A percentile compares a stretch with the other conserved stretches of the same genome.
These are phyloP conservation scores for Mormyrus iriodes DNA, from an alignment of 2,113 vertebrate species.

Conservation along the genomic window DNA sequence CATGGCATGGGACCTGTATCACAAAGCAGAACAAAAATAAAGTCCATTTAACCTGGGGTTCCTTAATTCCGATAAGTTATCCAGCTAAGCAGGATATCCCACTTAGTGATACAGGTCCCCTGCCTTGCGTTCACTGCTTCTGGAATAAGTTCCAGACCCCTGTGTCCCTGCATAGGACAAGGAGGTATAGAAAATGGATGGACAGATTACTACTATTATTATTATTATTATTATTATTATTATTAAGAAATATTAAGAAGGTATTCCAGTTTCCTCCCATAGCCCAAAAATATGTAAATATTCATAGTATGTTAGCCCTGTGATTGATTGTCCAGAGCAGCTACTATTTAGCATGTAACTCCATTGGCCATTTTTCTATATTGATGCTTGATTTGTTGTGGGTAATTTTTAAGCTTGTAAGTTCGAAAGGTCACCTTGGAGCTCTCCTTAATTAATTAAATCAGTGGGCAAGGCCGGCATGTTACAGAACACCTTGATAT, in stretches of 20 bases:
- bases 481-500: slow-evolving; percentile 44
- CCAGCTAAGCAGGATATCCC: background rate
- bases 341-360: background rate
- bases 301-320: background rate
- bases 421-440: slow-evolving; percentile 55
- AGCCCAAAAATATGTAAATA: background rate
- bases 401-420: slow-evolving; percentile 43
- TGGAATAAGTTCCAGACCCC: background rate
- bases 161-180: background rate
- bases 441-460: slow-evolving; percentile 49
- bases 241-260: background rate
- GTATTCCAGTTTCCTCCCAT: background rate
- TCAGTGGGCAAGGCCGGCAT: slow-evolving; percentile 42
- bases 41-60: background rate
- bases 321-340: background rate
- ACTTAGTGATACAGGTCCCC: background rate
- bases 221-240: background rate
- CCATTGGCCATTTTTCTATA: slow-evolving; percentile 15
- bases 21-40: background rate
- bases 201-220: background rate
- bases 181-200: background rate
- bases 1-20: no score
- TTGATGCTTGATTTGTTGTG: slow-evolving; percentile 40
- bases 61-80: background rate
- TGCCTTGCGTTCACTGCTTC: background rate